These are phyloP conservation scores for Panthera tigris DNA, from an alignment of 2,113 vertebrate species.

Conservation along the genomic window DNA sequence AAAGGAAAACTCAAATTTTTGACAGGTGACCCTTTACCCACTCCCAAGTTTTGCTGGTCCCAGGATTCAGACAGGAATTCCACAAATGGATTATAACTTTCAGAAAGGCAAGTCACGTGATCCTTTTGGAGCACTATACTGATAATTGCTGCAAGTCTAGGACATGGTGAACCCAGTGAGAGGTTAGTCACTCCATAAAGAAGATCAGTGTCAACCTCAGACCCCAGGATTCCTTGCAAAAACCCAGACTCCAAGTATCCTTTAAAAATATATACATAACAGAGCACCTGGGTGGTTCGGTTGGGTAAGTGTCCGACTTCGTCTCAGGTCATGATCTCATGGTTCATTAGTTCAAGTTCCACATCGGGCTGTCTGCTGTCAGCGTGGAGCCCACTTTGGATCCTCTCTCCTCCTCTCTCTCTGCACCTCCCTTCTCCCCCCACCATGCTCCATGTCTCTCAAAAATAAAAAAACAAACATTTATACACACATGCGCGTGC, in stretches of 20 bases:
- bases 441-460: too few species aligned
- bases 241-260: not conserved
- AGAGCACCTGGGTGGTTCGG: too few species aligned
- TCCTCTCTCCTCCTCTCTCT: too few species aligned
- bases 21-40: constrained; percentile 71
- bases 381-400: too few species aligned
- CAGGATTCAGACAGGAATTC: constrained; percentile 82
- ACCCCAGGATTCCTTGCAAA: constrained; percentile 70
- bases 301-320: too few species aligned
- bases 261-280: not conserved
- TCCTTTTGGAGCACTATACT: constrained; percentile 71
- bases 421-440: too few species aligned
- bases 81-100: constrained; percentile 75
- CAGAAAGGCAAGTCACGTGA: constrained; percentile 75
- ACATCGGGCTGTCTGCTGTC: too few species aligned
- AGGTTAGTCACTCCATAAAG: constrained; percentile 79
- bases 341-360: too few species aligned
- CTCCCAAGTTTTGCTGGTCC: constrained; percentile 75
- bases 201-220: constrained; percentile 83
- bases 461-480: too few species aligned
- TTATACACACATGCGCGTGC: too few species aligned
- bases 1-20: not conserved
- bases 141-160: constrained; percentile 75
- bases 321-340: too few species aligned
- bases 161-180: constrained; percentile 73